Evolutionary conservation across 2,113 vertebrate species (phyloP), one percentile per base, ranked within the genome.

Genomic region (Catharus minimus): DNA sequence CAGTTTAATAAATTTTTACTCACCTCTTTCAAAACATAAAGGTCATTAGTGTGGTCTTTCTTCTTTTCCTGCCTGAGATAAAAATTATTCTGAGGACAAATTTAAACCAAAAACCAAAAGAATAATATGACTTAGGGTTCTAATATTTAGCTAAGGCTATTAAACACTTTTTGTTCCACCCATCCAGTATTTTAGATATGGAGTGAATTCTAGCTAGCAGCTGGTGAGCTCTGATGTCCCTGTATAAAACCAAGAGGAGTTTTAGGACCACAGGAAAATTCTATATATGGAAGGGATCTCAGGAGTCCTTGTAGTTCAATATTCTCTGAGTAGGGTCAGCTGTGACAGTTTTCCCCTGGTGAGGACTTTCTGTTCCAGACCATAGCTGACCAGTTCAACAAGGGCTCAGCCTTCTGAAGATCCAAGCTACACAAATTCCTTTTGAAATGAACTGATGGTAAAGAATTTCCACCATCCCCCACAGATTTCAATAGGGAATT

Each of bases 1-100:
- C 76, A 72, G 72, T 89, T 92, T 95, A 97, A 95, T 93, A 96
- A 97, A 83, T 95, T 79, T 94, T 93, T 88, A 47, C 43, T 82
- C 62, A 52, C 22, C 82, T 79, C 81, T 93, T 86, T 81, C 62
- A 96, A 91, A 96, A 82, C 86, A 92, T 94, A 86, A 95, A 93
- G 85, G 92, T 95, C 79, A 93, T 92, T 95, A 94, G 46, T 10
- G 84, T 66, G 22, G 53, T 95, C 33, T 76, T 56, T 77, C 60
- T 94, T 85, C 72, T 83, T 88, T 49, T 88, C 24, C 18, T 28
- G 88, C 26, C 16, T 21, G 8, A 88, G 39, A 81, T 27, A 81
- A 92, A 93, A 89, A 82, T 80, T 95, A 92, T 71, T 92, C 71
- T 65, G 71, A 93, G 50, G 50, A 77, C 77, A 89, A 84, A 82